Evolutionary conservation across 2,113 vertebrate species (phyloP).

Genomic region (Sula dactylatra): DNA sequence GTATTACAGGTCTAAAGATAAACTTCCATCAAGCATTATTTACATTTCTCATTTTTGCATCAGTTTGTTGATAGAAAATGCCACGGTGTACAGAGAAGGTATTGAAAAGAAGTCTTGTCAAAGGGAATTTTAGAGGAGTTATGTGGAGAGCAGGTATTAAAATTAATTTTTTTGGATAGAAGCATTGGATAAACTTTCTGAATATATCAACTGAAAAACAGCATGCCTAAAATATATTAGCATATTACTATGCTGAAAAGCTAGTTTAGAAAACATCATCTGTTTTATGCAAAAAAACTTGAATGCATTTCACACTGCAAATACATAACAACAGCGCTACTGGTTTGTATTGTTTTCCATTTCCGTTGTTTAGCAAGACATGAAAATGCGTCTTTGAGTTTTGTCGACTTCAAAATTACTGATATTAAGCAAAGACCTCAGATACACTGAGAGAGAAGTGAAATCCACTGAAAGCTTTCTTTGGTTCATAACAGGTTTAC

Average conservation of each 20-base stretch:
- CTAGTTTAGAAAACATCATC: not conserved
- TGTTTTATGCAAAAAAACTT: not conserved
- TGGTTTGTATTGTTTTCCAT: not conserved
- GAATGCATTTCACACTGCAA: not conserved
- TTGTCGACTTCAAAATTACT: not conserved
- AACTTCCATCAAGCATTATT: not conserved
- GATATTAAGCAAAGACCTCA: not conserved
- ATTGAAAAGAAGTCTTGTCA: not conserved
- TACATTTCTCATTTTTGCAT: not conserved
- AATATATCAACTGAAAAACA: not conserved
- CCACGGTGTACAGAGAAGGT: not conserved
- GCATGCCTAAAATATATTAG: not conserved
- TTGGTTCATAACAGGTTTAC: not conserved
- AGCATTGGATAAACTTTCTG: not conserved
- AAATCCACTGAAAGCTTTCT: not conserved
- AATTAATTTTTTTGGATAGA: not conserved
- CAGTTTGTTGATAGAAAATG: not conserved
- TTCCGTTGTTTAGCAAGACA: not conserved
- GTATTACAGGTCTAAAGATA: not conserved
- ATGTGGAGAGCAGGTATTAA: not conserved
- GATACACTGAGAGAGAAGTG: not conserved
- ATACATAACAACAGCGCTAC: not conserved
- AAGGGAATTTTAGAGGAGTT: not conserved
- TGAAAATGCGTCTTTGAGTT: not conserved
- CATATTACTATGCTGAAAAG: not conserved